Evolutionary conservation across 2,113 vertebrate species (phyloP).

Genomic region (Menidia beryllina): DNA sequence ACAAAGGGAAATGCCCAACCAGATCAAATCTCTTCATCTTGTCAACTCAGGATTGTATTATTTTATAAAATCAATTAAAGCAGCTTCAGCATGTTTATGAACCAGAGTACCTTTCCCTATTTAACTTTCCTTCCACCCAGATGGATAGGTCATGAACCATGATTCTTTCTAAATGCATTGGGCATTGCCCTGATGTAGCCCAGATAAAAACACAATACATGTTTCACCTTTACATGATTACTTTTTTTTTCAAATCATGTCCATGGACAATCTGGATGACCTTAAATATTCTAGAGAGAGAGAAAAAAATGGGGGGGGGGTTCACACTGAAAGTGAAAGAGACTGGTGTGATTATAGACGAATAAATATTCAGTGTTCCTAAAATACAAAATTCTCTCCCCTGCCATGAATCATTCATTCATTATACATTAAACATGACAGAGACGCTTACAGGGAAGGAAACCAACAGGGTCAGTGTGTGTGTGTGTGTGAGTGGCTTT

Average conservation of each 20-base stretch:
- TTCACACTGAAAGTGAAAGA: conserved; percentile 36
- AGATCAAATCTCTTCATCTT: too few species aligned
- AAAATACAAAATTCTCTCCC: conserved; percentile 75
- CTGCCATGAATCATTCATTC: conserved; percentile 82
- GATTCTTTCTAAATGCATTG: neutral
- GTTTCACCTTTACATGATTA: too few species aligned
- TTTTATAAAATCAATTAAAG: neutral
- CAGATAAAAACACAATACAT: neutral
- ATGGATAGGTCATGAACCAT: neutral
- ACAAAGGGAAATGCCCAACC: too few species aligned
- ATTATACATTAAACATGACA: conserved; percentile 83
- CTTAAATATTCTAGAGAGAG: neutral
- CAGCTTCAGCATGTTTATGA: neutral
- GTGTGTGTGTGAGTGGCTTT: conserved; percentile 35
- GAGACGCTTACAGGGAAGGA: conserved; percentile 54
- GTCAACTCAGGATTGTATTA: neutral
- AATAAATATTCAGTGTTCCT: conserved; percentile 75
- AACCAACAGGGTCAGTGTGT: conserved; percentile 26
- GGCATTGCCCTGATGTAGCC: neutral
- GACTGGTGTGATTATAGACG: conserved; percentile 68
- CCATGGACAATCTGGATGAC: conserved; percentile 20
- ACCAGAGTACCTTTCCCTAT: neutral
- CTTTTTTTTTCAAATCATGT: neutral
- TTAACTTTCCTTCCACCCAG: neutral
- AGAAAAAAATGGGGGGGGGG: conserved; percentile 32